Conservation (phyloP, 2,888 invertebrate species). For the Pachymerium ferrugineum region DNA sequence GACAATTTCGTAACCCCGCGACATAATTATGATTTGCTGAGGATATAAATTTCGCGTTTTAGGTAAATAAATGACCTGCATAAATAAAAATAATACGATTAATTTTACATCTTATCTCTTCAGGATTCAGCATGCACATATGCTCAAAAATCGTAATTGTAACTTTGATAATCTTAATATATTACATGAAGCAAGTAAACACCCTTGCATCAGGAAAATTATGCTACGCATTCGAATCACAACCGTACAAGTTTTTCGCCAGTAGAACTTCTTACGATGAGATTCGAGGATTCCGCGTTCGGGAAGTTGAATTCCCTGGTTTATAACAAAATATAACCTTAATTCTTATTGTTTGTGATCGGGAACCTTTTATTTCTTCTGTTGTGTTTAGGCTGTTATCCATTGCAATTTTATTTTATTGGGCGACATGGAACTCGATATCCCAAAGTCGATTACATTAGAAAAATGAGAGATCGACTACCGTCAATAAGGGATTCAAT, state of each 20-base stretch:
- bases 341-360: not conserved
- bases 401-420: slow-evolving; percentile 66
- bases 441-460: slow-evolving; percentile 56
- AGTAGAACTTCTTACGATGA: slow-evolving; percentile 68
- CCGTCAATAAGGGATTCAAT: slow-evolving; percentile 59
- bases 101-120: no score
- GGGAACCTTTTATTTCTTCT: not conserved
- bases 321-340: not conserved
- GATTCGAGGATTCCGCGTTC: not conserved
- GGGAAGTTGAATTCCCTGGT: not conserved
- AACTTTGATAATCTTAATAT: no score
- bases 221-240: slow-evolving; percentile 58
- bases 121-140: no score
- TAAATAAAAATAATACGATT: no score
- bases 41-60: no score
- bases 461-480: slow-evolving; percentile 54
- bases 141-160: no score
- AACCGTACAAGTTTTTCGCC: slow-evolving; percentile 63
- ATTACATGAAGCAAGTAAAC: no score
- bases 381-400: slow-evolving; percentile 58
- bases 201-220: not conserved
- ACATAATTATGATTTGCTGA: no score
- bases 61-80: no score
- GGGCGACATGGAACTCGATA: slow-evolving; percentile 68
- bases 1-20: no score